Base-by-base conservation (phyloP, 2,888 invertebrate species). In the Drosophila multiciliata region DNA sequence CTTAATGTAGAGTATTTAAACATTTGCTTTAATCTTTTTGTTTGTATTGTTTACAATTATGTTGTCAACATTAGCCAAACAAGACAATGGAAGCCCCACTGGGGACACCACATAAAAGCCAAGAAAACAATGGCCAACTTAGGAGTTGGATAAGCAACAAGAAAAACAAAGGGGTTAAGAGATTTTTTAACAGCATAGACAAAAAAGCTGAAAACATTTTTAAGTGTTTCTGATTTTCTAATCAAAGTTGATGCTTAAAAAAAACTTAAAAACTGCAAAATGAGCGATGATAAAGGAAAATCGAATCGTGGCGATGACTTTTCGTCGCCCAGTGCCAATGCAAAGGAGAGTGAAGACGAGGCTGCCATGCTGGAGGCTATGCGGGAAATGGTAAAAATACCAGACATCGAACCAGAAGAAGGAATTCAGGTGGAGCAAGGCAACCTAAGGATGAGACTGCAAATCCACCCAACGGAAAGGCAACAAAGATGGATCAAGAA, bases 111-210 rank as follows among this genome's bases (percentile, higher is more conserved):
- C 76, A 83, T 83, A 83, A 82, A 87, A 76, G 64, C 59, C 73
- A 35, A 23, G 50, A 17, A 6, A 73, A 87, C 83, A 83, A 87
- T 76, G 71, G 49, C 64, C 17, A 55, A 52, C 36, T 38, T 23
- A 20, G 49, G 50, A 55, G 64, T 48, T 61, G 67, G 63, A 61
- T 26, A 26, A 66, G 23, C 36, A 8, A 17, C 26, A 68, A 62
- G 23, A 62, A 65, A 54, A 58, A 45, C 55, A 77, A 76, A 79
- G 59, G 73, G 86, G 88, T 73, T 83, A 88, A 83, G 66, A 73
- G 70, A 36, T 38, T 59, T 49, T 33, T 45, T 57, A 20, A 36
- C 45, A 23, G 36, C n/a, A 33, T 7, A 36, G 17, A 26, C 15
- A 40, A 53, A 42, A 29, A 42, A 15, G 33, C n/a, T 42, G 52